Evolutionary conservation across 1,140 invertebrate genomes (phyloP).

Genomic region (Orchesella cincta): DNA sequence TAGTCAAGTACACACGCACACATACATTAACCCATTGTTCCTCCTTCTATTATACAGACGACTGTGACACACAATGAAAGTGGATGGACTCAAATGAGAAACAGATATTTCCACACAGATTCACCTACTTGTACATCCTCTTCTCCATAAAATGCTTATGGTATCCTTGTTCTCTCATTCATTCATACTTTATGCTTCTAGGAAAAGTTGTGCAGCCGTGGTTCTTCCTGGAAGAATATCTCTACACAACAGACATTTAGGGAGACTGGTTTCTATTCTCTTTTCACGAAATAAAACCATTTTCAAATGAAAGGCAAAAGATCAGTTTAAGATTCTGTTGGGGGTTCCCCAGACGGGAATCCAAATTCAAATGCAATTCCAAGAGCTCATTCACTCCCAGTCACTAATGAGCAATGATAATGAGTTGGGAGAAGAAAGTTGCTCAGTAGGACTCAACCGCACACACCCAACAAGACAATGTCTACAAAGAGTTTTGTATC

Average conservation of each 20-base stretch:
- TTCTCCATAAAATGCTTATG: not conserved
- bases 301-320: constrained; percentile 13
- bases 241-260: too few relatives aligned
- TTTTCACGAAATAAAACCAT: not conserved
- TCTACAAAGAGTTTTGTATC: not conserved
- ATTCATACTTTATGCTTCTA: too few relatives aligned
- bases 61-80: too few relatives aligned
- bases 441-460: not conserved
- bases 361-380: not conserved
- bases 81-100: not conserved
- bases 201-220: too few relatives aligned
- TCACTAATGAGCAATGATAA: constrained; percentile 26
- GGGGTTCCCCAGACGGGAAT: constrained; percentile 6
- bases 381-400: not conserved
- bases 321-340: constrained; percentile 16
- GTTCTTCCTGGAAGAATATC: too few relatives aligned
- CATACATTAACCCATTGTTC: too few relatives aligned
- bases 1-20: too few relatives aligned
- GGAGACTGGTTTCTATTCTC: not conserved
- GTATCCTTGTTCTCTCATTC: too few relatives aligned
- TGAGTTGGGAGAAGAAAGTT: constrained; percentile 18
- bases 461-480: not conserved
- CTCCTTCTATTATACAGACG: too few relatives aligned
- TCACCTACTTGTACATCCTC: not conserved
- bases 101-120: not conserved